A percentile compares a stretch with the other conserved stretches of the same genome.
Conservation (phyloP, 2,888 invertebrate genomes). For the Dynastes grantii region DNA sequence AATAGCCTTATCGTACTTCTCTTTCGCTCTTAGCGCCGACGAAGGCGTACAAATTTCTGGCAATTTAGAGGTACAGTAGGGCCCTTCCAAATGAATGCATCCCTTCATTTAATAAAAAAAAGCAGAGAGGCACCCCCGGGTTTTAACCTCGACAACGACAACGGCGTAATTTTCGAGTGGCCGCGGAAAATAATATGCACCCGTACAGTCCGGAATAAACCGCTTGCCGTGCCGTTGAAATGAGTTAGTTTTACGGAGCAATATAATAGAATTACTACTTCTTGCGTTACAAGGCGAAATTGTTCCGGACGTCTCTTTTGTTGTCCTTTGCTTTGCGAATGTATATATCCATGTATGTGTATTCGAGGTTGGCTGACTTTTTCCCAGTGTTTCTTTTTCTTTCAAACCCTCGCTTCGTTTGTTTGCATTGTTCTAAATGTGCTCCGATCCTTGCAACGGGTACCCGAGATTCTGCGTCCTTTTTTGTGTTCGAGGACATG, state of each 20-base stretch:
- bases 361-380: not conserved
- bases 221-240: not conserved
- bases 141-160: slow-evolving; percentile 6
- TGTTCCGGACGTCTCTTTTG: slow-evolving; percentile 26
- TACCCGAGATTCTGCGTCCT: slow-evolving; percentile 29
- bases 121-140: not conserved
- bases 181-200: slow-evolving; percentile 1
- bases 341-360: slow-evolving; percentile 9
- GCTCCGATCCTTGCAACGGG: slow-evolving; percentile 23
- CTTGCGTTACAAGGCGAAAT: slow-evolving; percentile 25
- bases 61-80: slow-evolving; percentile 15
- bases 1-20: slow-evolving; percentile 7
- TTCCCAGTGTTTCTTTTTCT: slow-evolving; percentile 30
- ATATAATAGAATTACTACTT: slow-evolving; percentile 24
- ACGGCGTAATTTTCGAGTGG: slow-evolving; percentile 8
- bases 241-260: slow-evolving; percentile 9
- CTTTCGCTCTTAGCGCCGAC: not conserved
- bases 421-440: slow-evolving; percentile 43
- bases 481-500: slow-evolving; percentile 27
- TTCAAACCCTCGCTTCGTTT: slow-evolving; percentile 16
- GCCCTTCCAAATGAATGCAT: slow-evolving; percentile 10
- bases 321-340: slow-evolving; percentile 8
- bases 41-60: slow-evolving; percentile 23
- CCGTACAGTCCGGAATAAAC: not conserved
- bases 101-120: slow-evolving; percentile 29